Conservation (phyloP, 2,797 vertebrate genomes). For the Thripadectes ignobilis region DNA sequence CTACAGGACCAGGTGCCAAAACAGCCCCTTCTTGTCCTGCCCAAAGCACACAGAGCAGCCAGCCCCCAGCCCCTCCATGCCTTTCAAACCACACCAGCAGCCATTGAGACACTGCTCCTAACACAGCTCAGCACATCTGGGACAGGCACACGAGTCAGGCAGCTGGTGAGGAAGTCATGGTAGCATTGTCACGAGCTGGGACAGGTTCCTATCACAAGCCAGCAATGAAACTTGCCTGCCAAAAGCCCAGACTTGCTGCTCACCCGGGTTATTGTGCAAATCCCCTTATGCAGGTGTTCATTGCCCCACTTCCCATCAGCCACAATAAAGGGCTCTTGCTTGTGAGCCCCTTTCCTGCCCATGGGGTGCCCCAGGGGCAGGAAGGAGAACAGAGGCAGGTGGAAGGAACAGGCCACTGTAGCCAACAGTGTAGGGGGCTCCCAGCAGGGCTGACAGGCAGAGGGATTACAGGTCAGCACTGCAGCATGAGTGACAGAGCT, state of each 20-base stretch:
- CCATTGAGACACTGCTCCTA: fast-evolving
- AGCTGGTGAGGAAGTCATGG: neutral
- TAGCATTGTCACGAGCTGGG: fast-evolving
- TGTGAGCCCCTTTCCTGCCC: neutral
- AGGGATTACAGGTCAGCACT: neutral
- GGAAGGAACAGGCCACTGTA: neutral
- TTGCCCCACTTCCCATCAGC: neutral
- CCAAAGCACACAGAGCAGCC: neutral
- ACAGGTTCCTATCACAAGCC: neutral
- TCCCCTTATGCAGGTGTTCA: conserved; percentile 26
- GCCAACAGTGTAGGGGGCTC: fast-evolving
- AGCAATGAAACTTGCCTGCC: neutral
- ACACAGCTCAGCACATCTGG: neutral
- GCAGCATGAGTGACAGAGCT: neutral
- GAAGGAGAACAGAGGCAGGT: neutral
- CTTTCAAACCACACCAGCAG: neutral
- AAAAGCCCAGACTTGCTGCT: neutral
- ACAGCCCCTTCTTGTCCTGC: neutral
- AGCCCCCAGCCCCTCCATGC: neutral
- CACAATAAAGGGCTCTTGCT: conserved; percentile 14
- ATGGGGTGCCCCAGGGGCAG: neutral
- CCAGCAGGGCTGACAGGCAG: fast-evolving
- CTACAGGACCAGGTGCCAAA: neutral
- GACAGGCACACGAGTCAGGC: fast-evolving
- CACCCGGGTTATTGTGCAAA: fast-evolving